A percentile compares a stretch with the other conserved stretches of the same genome.
phyloP scores from a whole-genome alignment of 1,140 invertebrate genomes.

The Oedothorax gibbosus region DNA sequence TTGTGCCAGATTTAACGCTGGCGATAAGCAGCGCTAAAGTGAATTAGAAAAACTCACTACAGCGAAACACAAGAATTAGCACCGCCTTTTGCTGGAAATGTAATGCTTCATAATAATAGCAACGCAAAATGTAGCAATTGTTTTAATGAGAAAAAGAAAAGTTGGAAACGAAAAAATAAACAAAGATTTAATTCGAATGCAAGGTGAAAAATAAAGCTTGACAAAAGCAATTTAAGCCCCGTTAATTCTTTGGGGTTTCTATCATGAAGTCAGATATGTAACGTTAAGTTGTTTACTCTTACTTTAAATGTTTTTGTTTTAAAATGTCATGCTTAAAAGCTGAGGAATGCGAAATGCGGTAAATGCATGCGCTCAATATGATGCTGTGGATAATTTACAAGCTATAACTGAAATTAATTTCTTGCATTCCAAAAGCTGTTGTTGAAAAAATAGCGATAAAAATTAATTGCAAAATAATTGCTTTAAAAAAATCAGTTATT shows the following conservation, averaged over 20 bases:
- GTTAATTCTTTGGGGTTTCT: constrained; percentile 38
- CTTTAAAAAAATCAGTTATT: too few species aligned
- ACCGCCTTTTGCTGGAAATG: background rate
- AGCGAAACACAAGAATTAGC: constrained; percentile 39
- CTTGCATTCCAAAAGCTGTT: too few species aligned
- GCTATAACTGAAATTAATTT: too few species aligned
- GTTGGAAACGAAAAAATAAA: constrained; percentile 19
- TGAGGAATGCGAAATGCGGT: constrained; percentile 6
- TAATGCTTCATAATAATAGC: constrained; percentile 51
- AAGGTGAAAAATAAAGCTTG: constrained; percentile 32
- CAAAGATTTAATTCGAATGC: constrained; percentile 48
- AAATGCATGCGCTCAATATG: too few species aligned
- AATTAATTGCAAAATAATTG: too few species aligned
- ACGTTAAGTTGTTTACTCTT: constrained; percentile 28
- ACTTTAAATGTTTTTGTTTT: constrained; percentile 23
- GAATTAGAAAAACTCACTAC: constrained; percentile 33
- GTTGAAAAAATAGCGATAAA: too few species aligned
- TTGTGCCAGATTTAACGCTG: background rate
- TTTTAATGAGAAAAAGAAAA: constrained; percentile 50
- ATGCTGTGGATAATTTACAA: too few species aligned
- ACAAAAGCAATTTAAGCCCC: constrained; percentile 52
- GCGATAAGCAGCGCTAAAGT: constrained; percentile 18
- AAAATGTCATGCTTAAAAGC: background rate
- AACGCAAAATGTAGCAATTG: constrained; percentile 38
- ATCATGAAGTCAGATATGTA: constrained; percentile 39